phyloP scores from a whole-genome alignment of 2,888 invertebrate genomes.

The Chironomus tentans region DNA sequence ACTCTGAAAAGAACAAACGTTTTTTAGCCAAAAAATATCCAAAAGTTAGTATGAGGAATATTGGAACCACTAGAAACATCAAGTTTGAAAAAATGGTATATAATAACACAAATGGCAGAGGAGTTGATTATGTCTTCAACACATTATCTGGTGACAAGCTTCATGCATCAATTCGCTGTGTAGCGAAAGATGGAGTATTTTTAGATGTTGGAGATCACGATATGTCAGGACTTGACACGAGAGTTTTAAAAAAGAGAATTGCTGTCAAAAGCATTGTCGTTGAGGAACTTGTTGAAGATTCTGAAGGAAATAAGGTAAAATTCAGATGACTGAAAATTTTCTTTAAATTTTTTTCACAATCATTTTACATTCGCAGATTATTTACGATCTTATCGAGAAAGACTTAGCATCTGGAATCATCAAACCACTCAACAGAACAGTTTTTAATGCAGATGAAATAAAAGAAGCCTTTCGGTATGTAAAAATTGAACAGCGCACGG shows the following conservation, averaged over 20 bases:
- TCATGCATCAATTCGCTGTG: slow-evolving; percentile 70
- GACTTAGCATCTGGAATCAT: neutral
- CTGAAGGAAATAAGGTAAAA: no score
- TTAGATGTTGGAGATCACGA: slow-evolving; percentile 84
- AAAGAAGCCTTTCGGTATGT: slow-evolving; percentile 4
- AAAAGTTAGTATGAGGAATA: slow-evolving; percentile 45
- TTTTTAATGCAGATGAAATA: slow-evolving; percentile 14
- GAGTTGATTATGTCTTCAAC: slow-evolving; percentile 77
- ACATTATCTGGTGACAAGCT: slow-evolving; percentile 80
- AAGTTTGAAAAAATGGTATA: slow-evolving; percentile 74
- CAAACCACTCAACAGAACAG: neutral
- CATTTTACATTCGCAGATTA: no score
- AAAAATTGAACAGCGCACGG: slow-evolving; percentile 11
- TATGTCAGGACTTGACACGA: slow-evolving; percentile 68
- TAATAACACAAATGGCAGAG: slow-evolving; percentile 62
- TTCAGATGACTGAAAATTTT: no score
- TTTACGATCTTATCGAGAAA: slow-evolving; percentile 32
- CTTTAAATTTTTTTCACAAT: no score
- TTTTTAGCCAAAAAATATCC: slow-evolving; percentile 78
- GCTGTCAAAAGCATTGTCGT: neutral
- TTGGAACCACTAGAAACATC: slow-evolving; percentile 72
- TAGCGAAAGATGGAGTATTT: slow-evolving; percentile 80
- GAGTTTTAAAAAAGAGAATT: slow-evolving; percentile 61
- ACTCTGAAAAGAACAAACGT: slow-evolving; percentile 66
- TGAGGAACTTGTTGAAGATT: neutral